Evolutionary conservation across 2,888 invertebrate genomes (phyloP), one percentile per base, ranked within the genome.

Genomic region (Serrognathus titanus): DNA sequence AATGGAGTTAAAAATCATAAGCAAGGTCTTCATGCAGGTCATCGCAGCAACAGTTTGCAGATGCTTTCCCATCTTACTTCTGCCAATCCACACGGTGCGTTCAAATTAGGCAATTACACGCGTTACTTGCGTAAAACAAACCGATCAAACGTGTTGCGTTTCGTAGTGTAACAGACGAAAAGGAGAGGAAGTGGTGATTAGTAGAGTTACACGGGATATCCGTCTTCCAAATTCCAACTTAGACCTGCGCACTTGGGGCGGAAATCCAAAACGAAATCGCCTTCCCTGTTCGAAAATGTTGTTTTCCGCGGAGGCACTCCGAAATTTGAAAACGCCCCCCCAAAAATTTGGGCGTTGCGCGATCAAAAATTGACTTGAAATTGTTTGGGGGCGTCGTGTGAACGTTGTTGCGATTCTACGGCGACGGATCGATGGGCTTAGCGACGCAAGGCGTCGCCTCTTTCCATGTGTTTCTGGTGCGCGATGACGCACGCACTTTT

Each of bases 1-100:
- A 31, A 87, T 78, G 65, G 90, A 82, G 78, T 92, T 92, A 79
- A 91, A 92, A 52, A 88, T 78, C 82, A 91, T 89, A 59, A 92
- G 80, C 40, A 91, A 78, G 1, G 87, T 86, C 74, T 91, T 92
- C 79, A 90, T 84, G 75, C 89, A 90, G 62, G 88, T 86, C 76
- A 89, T 86, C 31, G 88, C 85, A 41, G 90, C 88, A 62, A 86
- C 84, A 63, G 86, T 87, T 75, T 88, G 86, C 64, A 88, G 80
- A 69, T 85, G 83, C 71, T 87, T 87, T n/a, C 85, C 85, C 89
- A 89, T 89, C 62, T 63, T 73, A 13, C 35, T 48, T 51, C 48
- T 20, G 36, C n/a, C 9, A 13, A 48, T 38, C 20, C 11, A 41
- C 45, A 13, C 16, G 13, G 1, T 45, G 9, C 16, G 16, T 16